Evolutionary conservation across 2,797 vertebrate genomes (phyloP).

Genomic region (Nannoperca obscura): DNA sequence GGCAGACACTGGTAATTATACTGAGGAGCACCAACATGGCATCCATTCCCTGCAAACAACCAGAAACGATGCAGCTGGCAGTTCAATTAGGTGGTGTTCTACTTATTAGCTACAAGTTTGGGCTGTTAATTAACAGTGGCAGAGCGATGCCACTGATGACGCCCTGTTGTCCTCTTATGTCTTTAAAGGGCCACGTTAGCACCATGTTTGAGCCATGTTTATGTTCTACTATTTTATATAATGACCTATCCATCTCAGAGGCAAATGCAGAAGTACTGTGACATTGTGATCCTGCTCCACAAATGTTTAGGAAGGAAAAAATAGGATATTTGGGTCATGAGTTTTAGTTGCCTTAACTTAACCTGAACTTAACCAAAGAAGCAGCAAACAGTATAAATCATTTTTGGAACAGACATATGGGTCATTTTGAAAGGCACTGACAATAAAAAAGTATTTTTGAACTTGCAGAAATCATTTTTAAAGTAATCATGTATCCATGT

Average conservation of each 20-base stretch:
- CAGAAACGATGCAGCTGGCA: slow-evolving; percentile 64
- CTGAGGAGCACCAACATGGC: slow-evolving; percentile 54
- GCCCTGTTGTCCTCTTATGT: slow-evolving; percentile 12
- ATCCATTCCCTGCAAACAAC: slow-evolving; percentile 69
- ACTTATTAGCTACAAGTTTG: slow-evolving; percentile 65
- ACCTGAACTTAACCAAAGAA: not conserved
- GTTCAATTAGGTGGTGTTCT: slow-evolving; percentile 69
- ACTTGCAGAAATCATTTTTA: not conserved
- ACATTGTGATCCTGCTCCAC: not conserved
- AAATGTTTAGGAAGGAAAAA: not conserved
- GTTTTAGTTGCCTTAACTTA: not conserved
- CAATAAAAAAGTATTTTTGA: not conserved
- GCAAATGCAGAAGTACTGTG: not conserved
- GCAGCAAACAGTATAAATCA: not conserved
- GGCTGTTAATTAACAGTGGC: slow-evolving; percentile 63
- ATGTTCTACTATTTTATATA: not conserved
- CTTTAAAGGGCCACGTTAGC: not conserved
- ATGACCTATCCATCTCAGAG: not conserved
- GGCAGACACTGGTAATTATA: slow-evolving; percentile 74
- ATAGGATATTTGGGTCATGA: not conserved
- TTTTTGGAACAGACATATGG: not conserved
- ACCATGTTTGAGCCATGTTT: not conserved
- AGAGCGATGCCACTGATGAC: slow-evolving; percentile 23
- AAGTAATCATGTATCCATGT: slow-evolving; percentile 8
- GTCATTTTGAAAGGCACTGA: not conserved